phyloP scores from a whole-genome alignment of 2,888 invertebrate genomes.

The Euplexia lucipara region DNA sequence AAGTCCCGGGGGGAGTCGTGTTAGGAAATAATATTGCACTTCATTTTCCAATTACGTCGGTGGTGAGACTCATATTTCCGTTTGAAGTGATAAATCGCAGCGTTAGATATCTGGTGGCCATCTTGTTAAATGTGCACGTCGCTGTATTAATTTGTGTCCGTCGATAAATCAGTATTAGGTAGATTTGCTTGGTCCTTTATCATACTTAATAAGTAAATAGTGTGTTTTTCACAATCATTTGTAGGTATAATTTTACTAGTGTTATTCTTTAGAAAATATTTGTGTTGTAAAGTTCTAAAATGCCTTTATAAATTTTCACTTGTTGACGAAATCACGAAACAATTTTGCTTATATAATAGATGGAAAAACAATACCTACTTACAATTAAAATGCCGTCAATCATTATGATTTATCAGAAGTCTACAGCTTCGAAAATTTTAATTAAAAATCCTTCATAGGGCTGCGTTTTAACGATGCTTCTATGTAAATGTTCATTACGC shows the following conservation, averaged over 20 bases:
- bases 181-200: constrained; percentile 5
- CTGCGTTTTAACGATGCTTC: constrained; percentile 74
- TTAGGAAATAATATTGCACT: constrained; percentile 80
- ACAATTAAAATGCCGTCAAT: constrained; percentile 73
- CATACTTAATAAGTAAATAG: too few relatives aligned
- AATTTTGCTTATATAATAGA: constrained; percentile 9
- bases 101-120: constrained; percentile 62
- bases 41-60: constrained; percentile 87
- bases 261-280: not conserved
- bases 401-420: constrained; percentile 68
- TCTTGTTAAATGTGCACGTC: constrained; percentile 49
- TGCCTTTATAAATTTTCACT: constrained; percentile 5
- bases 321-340: not conserved
- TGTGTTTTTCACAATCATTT: not conserved
- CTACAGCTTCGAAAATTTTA: constrained; percentile 69
- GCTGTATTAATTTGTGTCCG: constrained; percentile 33
- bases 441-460: constrained; percentile 71
- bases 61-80: constrained; percentile 83
- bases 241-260: not conserved
- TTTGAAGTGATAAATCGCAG: constrained; percentile 74
- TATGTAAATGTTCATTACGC: constrained; percentile 73
- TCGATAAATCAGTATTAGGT: constrained; percentile 20
- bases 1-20: constrained; percentile 68
- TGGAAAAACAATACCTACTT: constrained; percentile 29
- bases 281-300: not conserved